Evolutionary conservation across 2,113 vertebrate species (phyloP), one percentile per base, ranked within the genome.

Genomic region (Ammodytes dubius): DNA sequence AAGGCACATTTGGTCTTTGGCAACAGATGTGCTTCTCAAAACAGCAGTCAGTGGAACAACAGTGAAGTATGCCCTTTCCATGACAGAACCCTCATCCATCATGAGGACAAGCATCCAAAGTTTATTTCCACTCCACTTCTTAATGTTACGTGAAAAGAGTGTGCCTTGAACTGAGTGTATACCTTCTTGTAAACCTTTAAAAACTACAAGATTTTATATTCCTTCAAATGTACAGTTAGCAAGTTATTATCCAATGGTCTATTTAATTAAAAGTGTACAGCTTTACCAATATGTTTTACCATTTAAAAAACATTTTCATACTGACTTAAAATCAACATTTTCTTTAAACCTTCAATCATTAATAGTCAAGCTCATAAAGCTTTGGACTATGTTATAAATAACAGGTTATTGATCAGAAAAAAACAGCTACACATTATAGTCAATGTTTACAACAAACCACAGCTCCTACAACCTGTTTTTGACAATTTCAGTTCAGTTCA

Each of bases 1-100:
- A 83, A 74, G 67, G 50, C 83, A 84, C 57, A 82, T 88, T 91
- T 90, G 83, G 64, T 87, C 87, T 90, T 93, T 89, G 66, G 87
- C 89, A 84, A 92, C 88, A 92, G 87, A 92, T 91, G 85, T 89
- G 81, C 88, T 92, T 89, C 81, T 90, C 85, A 89, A 91, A 91
- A 91, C 84, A 86, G 90, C 88, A 89, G 82, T 86, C 80, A 77
- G 80, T 71, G 88, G 86, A 92, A 92, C 82, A 91, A 88, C 88
- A 81, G 83, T 89, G 87, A 89, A 86, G 72, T 74, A 75, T 92
- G 90, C 90, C 91, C 91, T 94, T 93, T 94, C 86, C 79, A 83
- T 83, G 84, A 89, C 86, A 82, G 84, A 93, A 86, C 67, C 67
- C 56, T 79, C 90, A 94, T 95, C 90, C 88, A 94, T 95, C 94